Evolutionary conservation across 1,140 invertebrate genomes (phyloP).

Genomic region (Augochlora pura): DNA sequence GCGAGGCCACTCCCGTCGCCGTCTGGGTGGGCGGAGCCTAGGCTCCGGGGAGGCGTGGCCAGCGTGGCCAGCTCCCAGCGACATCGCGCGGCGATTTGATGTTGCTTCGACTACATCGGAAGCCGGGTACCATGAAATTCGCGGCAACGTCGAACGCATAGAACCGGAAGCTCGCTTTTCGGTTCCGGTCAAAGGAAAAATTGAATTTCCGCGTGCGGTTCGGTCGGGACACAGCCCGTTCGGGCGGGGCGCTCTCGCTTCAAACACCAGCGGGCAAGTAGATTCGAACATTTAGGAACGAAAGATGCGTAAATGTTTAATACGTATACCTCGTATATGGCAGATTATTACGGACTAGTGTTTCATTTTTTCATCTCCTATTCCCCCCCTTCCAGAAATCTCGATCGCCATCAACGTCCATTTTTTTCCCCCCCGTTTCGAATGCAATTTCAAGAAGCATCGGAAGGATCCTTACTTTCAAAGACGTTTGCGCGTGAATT

Average conservation of each 20-base stretch:
- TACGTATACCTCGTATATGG: slow-evolving; percentile 66
- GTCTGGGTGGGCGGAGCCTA: neutral
- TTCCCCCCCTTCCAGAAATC: slow-evolving; percentile 19
- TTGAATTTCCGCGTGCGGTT: neutral
- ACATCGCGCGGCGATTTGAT: neutral
- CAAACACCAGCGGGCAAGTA: slow-evolving; percentile 28
- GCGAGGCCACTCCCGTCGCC: neutral
- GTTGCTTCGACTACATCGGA: neutral
- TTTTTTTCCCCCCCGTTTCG: slow-evolving; percentile 23
- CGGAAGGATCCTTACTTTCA: slow-evolving; percentile 57
- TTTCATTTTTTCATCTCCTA: slow-evolving; percentile 27
- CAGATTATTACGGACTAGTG: slow-evolving; percentile 69
- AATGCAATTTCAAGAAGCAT: slow-evolving; percentile 49
- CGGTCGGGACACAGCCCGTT: neutral
- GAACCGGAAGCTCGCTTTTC: neutral
- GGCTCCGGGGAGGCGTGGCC: neutral
- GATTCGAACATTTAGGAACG: slow-evolving; percentile 48
- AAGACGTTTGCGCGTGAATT: slow-evolving; percentile 62
- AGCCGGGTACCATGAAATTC: neutral
- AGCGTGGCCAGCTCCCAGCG: neutral
- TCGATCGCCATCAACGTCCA: slow-evolving; percentile 35
- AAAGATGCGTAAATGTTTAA: slow-evolving; percentile 63
- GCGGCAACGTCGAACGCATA: neutral
- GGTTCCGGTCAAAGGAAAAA: neutral
- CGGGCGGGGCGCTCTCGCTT: slow-evolving; percentile 21